Percentiles rank a stretch among this genome's conserved stretches.
These are phyloP conservation scores for Panthera uncia DNA, from an alignment of 2,113 vertebrate genomes.

Conservation along the genomic window DNA sequence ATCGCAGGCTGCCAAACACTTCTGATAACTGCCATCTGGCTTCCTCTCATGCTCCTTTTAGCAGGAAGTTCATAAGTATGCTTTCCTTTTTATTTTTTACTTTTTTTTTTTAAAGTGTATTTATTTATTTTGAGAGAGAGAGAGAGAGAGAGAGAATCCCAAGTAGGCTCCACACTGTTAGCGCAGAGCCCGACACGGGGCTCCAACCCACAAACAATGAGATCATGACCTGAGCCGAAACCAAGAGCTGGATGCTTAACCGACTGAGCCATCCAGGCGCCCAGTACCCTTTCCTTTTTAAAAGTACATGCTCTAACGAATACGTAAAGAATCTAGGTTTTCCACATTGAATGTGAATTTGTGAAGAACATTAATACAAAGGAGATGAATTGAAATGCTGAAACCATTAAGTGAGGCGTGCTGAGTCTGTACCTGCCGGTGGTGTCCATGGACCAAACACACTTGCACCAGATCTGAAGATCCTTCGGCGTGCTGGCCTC, in stretches of 20 bases:
- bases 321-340: not conserved
- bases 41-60: constrained; percentile 52
- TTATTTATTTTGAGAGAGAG: too few relatives aligned
- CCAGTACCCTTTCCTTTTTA: constrained; percentile 69
- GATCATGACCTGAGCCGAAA: too few relatives aligned
- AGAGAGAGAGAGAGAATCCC: too few relatives aligned
- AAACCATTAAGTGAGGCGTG: not conserved
- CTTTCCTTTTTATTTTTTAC: constrained; percentile 63
- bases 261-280: too few relatives aligned
- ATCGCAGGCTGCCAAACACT: not conserved
- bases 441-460: not conserved
- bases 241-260: too few relatives aligned
- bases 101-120: too few relatives aligned
- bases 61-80: constrained; percentile 66
- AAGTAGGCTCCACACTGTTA: too few relatives aligned
- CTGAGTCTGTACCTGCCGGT: not conserved
- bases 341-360: not conserved
- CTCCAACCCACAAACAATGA: too few relatives aligned
- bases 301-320: constrained; percentile 39
- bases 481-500: too few relatives aligned
- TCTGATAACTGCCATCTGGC: constrained; percentile 11
- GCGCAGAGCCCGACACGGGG: too few relatives aligned
- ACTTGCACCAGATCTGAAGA: not conserved
- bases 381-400: not conserved
- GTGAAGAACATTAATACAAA: not conserved